Base-by-base conservation (phyloP, 2,113 vertebrate genomes). In the Struthio camelus region DNA sequence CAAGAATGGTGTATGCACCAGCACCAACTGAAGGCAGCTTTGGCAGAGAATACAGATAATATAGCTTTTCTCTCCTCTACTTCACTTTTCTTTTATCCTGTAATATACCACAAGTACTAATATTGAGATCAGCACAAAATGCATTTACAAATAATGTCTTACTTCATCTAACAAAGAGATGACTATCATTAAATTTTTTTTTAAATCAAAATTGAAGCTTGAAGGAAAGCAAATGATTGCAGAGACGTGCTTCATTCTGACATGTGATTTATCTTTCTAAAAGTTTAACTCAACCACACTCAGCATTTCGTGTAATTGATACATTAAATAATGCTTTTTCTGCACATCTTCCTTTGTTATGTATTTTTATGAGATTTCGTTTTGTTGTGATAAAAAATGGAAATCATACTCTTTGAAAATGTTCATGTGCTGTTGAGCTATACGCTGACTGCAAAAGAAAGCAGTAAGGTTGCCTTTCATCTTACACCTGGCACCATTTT, bases 121-220 rank as follows among this genome's bases (percentile, higher is more conserved):
- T 85, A 94, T 40, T 82, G 48, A 87, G 19, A 82, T 73, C n/a
- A 70, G 17, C 32, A 66, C 4, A 40, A 89, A 94, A 92, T 56
- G 7, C 67, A 61, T 91, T 94, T 95, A 77, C 22, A 85, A 90
- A 62, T 75, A 61, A 78, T 62, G 53, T 24, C 42, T 5, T 53
- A 28, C n/a, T 36, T 84, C 14, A 90, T 73, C 79, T 93, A 70
- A 96, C 80, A 87, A 89, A 53, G 11, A 51, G 25, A 44, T 51
- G 34, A 59, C 76, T 53, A 76, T 34, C 80, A 30, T 75, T 95
- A 80, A 94, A 91, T 84, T 3, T 59, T 87, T 73, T 95, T 90
- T 92, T 67, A 83, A 81, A 95, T 94, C 97, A 90, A 96, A 95
- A 62, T 82, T 94, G 86, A 97, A 96, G 72, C 38, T 84, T 82